These are phyloP conservation scores for Aricia agestis DNA, from an alignment of 1,140 invertebrate genomes.

Conservation along the genomic window DNA sequence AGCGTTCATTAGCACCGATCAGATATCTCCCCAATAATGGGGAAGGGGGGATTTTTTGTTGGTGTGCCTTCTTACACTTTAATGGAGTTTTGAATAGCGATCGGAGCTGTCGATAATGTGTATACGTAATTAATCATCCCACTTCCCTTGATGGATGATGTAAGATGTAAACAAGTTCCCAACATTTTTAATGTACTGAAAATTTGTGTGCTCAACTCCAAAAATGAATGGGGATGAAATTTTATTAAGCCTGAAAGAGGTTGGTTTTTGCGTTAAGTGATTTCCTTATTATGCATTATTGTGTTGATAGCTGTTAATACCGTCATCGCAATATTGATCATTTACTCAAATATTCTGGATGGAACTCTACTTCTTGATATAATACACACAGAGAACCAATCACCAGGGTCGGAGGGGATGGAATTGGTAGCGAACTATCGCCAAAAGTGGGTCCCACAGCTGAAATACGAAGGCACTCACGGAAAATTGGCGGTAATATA, in stretches of 20 bases:
- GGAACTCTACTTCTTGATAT: background rate
- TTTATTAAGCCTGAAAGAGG: background rate
- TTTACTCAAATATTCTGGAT: background rate
- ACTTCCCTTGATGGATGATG: conserved; percentile 29
- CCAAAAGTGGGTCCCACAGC: background rate
- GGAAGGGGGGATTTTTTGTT: conserved; percentile 16
- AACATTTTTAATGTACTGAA: conserved; percentile 26
- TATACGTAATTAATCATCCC: conserved; percentile 33
- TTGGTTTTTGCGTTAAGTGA: background rate
- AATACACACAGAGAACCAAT: background rate
- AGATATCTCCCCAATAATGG: conserved; percentile 18
- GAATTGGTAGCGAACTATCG: background rate
- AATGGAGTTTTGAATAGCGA: conserved; percentile 32
- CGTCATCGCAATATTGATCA: too few species aligned
- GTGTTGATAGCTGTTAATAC: too few species aligned
- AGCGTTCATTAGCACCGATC: conserved; percentile 21
- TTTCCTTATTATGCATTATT: too few species aligned
- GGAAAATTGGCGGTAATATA: background rate
- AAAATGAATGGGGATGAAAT: conserved; percentile 10
- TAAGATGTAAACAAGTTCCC: conserved; percentile 24
- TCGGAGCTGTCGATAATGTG: conserved; percentile 32
- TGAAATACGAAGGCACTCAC: conserved; percentile 2
- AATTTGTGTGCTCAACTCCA: background rate
- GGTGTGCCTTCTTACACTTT: conserved; percentile 24
- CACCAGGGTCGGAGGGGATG: background rate